Conservation (phyloP, 2,888 invertebrate species). For the Arctia plantaginis region DNA sequence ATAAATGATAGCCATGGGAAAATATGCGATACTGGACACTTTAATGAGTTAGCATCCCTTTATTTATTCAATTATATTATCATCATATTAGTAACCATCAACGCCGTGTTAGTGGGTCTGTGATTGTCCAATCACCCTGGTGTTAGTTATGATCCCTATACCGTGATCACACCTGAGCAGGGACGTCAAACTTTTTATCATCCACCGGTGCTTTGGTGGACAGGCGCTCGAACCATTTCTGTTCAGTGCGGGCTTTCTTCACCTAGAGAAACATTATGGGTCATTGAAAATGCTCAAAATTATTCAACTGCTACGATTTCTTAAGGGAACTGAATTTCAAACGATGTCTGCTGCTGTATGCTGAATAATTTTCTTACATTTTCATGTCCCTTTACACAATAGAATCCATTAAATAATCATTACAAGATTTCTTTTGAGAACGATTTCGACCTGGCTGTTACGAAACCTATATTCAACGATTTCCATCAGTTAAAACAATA, state of each 20-base stretch:
- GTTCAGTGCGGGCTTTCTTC: conserved; percentile 68
- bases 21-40: not conserved
- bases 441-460: conserved; percentile 9
- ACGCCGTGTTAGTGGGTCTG: conserved; percentile 18
- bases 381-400: conserved; percentile 1
- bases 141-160: conserved; percentile 32
- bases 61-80: not conserved
- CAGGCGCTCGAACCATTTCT: conserved; percentile 82
- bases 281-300: conserved; percentile 26
- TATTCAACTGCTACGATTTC: not conserved
- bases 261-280: conserved; percentile 60
- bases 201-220: conserved; percentile 66
- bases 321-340: not conserved
- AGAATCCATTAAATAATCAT: conserved; percentile 7
- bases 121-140: not conserved
- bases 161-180: conserved; percentile 73
- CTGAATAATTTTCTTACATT: not conserved
- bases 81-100: conserved; percentile 18
- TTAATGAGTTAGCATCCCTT: not conserved
- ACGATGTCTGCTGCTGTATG: not conserved
- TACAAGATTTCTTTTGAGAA: not conserved
- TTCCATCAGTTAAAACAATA: conserved; percentile 16
- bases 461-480: conserved; percentile 8
- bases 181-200: conserved; percentile 67
- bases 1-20: not conserved